Evolutionary conservation across 2,888 invertebrate species (phyloP), one percentile per base, ranked within the genome.

Genomic region (Drosophila meridionalis): DNA sequence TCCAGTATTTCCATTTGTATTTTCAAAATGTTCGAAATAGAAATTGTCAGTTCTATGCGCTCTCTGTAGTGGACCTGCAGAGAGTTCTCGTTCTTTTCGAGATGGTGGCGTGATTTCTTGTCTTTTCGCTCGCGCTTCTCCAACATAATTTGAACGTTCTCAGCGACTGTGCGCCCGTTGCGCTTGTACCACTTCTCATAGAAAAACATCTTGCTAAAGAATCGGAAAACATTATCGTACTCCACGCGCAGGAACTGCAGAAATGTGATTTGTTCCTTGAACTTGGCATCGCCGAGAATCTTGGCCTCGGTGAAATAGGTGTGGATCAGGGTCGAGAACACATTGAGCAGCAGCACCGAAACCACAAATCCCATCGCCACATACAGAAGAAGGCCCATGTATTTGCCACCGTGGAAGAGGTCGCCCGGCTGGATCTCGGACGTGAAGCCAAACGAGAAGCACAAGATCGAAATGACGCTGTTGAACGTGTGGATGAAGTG

Each of bases 371-470:
- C 83, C 38, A 92, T 63, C 0, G 86, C 5, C 0, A 77, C 64
- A 70, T 92, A 93, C 4, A 92, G 52, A 3, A 90, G 3, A 3
- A 91, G 69, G 7, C 92, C 92, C 0, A 93, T 3, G 1, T 72
- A 5, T 3, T 61, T 38, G 8, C 92, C 92, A 8, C 92, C 92
- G 56, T 84, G 53, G 2, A 83, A 83, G 0, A 92, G 52, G 32
- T 91, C 90, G 0, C 60, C 11, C 0, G 87, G 74, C 1, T 53
- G 48, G 3, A 88, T 40, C 50, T 82, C 65, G 0, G 68, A 47
- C n/a, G 53, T 77, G 30, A 91, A 91, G 7, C 92, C 92, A 62
- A 91, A 88, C 0, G 91, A 76, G 36, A 90, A 86, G 47, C 90
- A 85, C 69, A 92, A 50, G 3, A 90, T 73, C 2, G 91, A 74